These are phyloP conservation scores for Corythoichthys haematopterus DNA, from an alignment of 2,113 vertebrate species.

Conservation along the genomic window DNA sequence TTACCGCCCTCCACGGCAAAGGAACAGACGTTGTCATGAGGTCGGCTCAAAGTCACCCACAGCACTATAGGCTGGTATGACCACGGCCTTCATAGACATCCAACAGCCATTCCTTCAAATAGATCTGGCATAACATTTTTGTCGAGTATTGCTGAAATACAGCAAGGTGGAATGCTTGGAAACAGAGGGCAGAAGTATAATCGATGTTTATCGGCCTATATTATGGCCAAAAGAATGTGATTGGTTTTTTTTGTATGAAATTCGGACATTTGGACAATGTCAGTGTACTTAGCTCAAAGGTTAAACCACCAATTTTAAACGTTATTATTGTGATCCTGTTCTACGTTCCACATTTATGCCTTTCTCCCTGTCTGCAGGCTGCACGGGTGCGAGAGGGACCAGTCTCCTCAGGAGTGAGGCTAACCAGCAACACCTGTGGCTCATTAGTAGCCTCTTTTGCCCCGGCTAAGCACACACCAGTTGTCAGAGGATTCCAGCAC, in stretches of 20 bases:
- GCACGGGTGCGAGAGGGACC: too few relatives aligned
- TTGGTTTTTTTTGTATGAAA: slow-evolving; percentile 15
- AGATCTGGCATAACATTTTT: slow-evolving; percentile 20
- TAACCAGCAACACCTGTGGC: too few relatives aligned
- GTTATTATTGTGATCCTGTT: slow-evolving; percentile 2
- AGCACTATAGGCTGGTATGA: slow-evolving; percentile 7
- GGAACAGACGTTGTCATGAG: slow-evolving; percentile 36
- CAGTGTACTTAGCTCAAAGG: slow-evolving; percentile 34
- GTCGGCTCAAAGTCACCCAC: slow-evolving; percentile 5
- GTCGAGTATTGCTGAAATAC: background rate
- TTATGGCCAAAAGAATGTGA: slow-evolving; percentile 45
- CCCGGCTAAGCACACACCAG: too few relatives aligned
- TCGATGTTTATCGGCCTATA: slow-evolving; percentile 50
- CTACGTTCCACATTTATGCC: too few relatives aligned
- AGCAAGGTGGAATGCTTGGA: background rate
- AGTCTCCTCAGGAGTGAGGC: too few relatives aligned
- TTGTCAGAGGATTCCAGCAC: too few relatives aligned
- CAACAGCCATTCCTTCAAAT: slow-evolving; percentile 37
- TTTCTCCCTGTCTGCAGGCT: too few relatives aligned
- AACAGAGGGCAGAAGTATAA: background rate
- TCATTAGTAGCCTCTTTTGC: too few relatives aligned
- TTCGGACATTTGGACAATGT: slow-evolving; percentile 15
- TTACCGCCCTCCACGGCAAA: slow-evolving; percentile 57
- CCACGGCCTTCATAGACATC: slow-evolving; percentile 21
- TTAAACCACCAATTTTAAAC: slow-evolving; percentile 26